A percentile compares a stretch with the other conserved stretches of the same genome.
phyloP scores from a whole-genome alignment of 2,888 invertebrate species.

The Philonicus albiceps region DNA sequence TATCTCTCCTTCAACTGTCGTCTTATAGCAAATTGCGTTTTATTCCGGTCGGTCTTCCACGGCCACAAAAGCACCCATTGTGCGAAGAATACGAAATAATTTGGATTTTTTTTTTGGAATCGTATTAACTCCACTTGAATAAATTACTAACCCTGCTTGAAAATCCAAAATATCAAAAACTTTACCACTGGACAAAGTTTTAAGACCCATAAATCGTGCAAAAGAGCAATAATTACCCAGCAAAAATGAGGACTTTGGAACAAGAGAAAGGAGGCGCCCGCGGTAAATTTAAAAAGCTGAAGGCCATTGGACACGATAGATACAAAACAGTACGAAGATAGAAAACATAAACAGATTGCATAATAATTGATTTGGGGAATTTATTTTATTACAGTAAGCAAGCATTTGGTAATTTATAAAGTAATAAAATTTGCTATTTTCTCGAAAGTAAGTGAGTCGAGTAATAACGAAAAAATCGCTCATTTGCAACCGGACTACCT shows the following conservation, averaged over 20 bases:
- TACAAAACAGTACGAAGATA: neutral
- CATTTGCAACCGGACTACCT: neutral
- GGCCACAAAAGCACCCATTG: neutral
- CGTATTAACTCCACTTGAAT: neutral
- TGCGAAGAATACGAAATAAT: neutral
- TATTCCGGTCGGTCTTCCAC: neutral
- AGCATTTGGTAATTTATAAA: neutral
- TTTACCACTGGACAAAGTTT: neutral
- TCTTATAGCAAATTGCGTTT: neutral
- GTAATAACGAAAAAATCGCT: neutral
- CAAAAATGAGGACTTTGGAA: neutral
- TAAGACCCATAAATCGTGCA: neutral
- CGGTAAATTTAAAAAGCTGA: neutral
- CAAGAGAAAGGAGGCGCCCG: neutral
- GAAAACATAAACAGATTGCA: neutral
- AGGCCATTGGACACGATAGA: neutral
- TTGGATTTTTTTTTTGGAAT: neutral
- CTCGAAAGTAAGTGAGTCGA: neutral
- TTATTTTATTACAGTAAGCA: neutral
- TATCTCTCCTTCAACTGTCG: neutral
- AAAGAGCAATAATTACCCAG: neutral
- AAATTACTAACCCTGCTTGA: neutral
- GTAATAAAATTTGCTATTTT: neutral
- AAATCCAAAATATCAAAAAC: neutral
- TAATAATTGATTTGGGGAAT: neutral